phyloP scores from a whole-genome alignment of 1,140 invertebrate genomes.

The Mamestra configurata region DNA sequence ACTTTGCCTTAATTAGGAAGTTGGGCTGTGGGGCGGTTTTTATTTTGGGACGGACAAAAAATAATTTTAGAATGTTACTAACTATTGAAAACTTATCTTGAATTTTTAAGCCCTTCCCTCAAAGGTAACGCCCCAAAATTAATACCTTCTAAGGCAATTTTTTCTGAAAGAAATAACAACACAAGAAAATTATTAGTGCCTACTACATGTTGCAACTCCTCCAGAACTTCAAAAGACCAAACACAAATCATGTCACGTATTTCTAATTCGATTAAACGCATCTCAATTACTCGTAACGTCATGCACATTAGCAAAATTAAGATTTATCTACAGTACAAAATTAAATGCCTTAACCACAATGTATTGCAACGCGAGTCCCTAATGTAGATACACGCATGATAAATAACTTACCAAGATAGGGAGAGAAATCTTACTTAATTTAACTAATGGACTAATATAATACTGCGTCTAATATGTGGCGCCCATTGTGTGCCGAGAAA shows the following conservation, averaged over 20 bases:
- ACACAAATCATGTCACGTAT: background rate
- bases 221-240: background rate
- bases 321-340: constrained; percentile 77
- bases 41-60: background rate
- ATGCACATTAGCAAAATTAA: constrained; percentile 79
- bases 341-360: constrained; percentile 84
- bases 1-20: background rate
- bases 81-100: background rate
- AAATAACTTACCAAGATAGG: constrained; percentile 79
- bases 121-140: background rate
- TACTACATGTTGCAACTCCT: too few relatives aligned
- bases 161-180: too few relatives aligned
- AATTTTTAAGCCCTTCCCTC: background rate
- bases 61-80: background rate
- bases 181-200: too few relatives aligned
- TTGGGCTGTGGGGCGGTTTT: background rate
- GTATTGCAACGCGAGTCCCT: constrained; percentile 61
- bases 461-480: constrained; percentile 60
- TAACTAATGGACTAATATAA: constrained; percentile 83
- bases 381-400: constrained; percentile 76
- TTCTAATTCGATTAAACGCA: constrained; percentile 1
- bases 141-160: background rate
- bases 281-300: constrained; percentile 43
- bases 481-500: constrained; percentile 53
- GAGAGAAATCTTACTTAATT: constrained; percentile 84